Percentiles rank a stretch among this genome's conserved stretches.
Conservation (phyloP, 2,888 invertebrate genomes). For the Rhingia campestris region DNA sequence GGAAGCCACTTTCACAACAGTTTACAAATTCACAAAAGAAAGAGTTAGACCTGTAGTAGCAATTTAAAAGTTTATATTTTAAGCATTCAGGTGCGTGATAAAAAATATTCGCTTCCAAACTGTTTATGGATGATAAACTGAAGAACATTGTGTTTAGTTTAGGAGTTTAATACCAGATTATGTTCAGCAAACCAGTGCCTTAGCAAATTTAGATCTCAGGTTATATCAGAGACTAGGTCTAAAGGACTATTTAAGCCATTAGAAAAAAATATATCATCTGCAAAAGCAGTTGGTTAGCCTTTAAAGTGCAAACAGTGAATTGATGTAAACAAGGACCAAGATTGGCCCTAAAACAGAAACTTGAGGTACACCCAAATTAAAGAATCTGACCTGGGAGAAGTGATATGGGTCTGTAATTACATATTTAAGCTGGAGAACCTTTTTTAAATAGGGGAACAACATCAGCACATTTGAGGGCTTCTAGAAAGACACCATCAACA, state of each 20-base stretch:
- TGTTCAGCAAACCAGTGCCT: neutral
- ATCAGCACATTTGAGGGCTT: slow-evolving; percentile 31
- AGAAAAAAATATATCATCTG: neutral
- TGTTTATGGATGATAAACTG: too few species aligned
- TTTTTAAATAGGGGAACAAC: slow-evolving; percentile 40
- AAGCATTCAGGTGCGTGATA: too few species aligned
- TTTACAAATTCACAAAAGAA: too few species aligned
- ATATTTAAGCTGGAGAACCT: slow-evolving; percentile 3
- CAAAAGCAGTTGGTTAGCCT: neutral
- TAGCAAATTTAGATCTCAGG: neutral
- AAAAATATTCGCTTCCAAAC: too few species aligned
- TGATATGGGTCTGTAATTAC: slow-evolving; percentile 37
- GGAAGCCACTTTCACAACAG: too few species aligned
- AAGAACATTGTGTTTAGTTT: neutral
- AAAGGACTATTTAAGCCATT: neutral
- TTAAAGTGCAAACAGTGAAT: neutral
- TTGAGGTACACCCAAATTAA: slow-evolving; percentile 1
- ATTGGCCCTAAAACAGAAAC: slow-evolving; percentile 5
- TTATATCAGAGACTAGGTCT: neutral
- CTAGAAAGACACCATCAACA: slow-evolving; percentile 4
- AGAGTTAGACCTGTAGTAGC: too few species aligned
- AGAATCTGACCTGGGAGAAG: neutral
- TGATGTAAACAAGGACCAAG: neutral
- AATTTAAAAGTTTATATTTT: too few species aligned
- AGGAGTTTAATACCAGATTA: neutral